Evolutionary conservation across 2,797 vertebrate genomes (phyloP).

Genomic region (Lithobates sylvaticus): DNA sequence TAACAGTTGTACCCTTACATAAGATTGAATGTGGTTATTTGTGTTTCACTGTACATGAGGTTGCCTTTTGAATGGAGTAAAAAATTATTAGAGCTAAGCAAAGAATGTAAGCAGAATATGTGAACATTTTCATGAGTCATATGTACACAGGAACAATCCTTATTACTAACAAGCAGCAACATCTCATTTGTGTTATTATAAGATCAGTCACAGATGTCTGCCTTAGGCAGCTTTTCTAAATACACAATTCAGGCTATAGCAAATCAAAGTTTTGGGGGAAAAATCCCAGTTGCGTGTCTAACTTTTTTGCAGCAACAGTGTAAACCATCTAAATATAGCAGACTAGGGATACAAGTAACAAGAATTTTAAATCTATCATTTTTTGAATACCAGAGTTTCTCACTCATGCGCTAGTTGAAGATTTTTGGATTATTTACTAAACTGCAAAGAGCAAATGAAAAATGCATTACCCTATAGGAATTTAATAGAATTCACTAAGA

Average conservation of each 20-base stretch:
- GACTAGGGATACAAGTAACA: neutral
- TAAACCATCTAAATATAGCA: neutral
- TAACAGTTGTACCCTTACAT: neutral
- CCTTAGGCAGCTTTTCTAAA: constrained; percentile 40
- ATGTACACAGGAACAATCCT: constrained; percentile 28
- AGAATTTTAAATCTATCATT: neutral
- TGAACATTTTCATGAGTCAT: constrained; percentile 45
- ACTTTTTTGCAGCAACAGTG: neutral
- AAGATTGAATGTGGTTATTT: neutral
- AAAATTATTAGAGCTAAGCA: constrained; percentile 4
- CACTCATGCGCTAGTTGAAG: too few relatives aligned
- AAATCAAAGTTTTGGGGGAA: neutral
- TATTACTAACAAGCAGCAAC: constrained; percentile 41
- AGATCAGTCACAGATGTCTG: constrained; percentile 51
- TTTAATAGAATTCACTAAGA: too few relatives aligned
- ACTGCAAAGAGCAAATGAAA: too few relatives aligned
- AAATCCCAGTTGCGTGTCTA: neutral
- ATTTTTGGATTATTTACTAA: too few relatives aligned
- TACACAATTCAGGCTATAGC: constrained; percentile 30
- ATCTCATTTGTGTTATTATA: constrained; percentile 50
- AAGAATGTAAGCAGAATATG: constrained; percentile 6
- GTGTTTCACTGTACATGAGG: constrained; percentile 1
- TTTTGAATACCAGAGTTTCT: neutral
- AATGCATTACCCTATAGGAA: too few relatives aligned
- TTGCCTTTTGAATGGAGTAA: constrained; percentile 30